Percentiles rank a stretch among this genome's conserved stretches.
Conservation (phyloP, 2,797 vertebrate genomes). For the Emydoidea blandingii region DNA sequence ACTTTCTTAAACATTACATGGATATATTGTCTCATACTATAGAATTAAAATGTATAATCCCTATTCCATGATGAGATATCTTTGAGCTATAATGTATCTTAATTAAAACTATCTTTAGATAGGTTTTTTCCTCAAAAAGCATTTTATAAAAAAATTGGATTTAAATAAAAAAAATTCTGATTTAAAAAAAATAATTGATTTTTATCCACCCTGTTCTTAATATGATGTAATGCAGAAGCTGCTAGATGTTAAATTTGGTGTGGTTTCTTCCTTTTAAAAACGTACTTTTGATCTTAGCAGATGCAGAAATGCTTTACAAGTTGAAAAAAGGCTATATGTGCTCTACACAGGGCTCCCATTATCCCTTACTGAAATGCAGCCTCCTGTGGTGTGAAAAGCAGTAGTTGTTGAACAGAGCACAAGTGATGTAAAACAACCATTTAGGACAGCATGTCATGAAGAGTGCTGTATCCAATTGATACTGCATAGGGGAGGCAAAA, state of each 20-base stretch:
- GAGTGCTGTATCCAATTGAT: not conserved
- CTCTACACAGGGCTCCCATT: not conserved
- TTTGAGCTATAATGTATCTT: no score
- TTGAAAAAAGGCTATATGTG: not conserved
- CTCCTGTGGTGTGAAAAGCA: not conserved
- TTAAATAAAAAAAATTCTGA: no score
- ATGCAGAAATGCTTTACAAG: not conserved
- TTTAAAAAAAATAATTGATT: no score
- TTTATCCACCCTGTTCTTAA: not conserved
- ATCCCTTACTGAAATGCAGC: not conserved
- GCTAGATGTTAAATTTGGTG: not conserved
- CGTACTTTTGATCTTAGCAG: not conserved
- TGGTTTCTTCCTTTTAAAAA: not conserved
- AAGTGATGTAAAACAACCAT: not conserved
- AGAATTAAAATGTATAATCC: no score
- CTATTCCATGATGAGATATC: no score
- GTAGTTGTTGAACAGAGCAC: not conserved
- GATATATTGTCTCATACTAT: no score
- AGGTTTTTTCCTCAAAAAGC: no score
- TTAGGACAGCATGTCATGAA: not conserved
- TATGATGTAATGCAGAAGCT: not conserved
- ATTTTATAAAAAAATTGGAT: no score
- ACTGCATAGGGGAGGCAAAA: not conserved
- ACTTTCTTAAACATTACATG: no score
- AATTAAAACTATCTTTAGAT: no score